A percentile compares a stretch with the other conserved stretches of the same genome.
Conservation (phyloP, 2,888 invertebrate genomes). For the Diarsia mendica region DNA sequence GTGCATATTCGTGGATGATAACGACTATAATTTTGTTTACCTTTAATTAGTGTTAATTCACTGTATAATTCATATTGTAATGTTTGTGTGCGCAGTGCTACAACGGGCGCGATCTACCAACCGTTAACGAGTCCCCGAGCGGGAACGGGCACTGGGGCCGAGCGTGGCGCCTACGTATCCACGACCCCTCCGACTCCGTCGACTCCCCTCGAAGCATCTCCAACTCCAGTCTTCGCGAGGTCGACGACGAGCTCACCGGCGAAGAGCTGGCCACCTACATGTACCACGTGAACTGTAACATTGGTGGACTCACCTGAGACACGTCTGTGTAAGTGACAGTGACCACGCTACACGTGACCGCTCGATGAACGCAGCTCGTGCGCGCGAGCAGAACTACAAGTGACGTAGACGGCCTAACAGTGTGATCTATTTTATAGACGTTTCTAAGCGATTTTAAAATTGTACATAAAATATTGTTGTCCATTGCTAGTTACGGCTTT, state of each 20-base stretch:
- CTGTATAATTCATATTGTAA: slow-evolving; percentile 6
- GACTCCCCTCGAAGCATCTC: slow-evolving; percentile 91
- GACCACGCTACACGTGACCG: slow-evolving; percentile 48
- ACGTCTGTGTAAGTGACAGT: slow-evolving; percentile 76
- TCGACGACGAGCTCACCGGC: slow-evolving; percentile 92
- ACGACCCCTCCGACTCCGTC: slow-evolving; percentile 83
- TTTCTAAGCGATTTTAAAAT: slow-evolving; percentile 51
- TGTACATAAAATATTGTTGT: slow-evolving; percentile 58
- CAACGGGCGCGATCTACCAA: slow-evolving; percentile 80
- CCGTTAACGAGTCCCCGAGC: slow-evolving; percentile 83
- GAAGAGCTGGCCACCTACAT: slow-evolving; percentile 93
- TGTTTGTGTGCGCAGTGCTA: slow-evolving; percentile 75
- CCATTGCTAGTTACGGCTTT: slow-evolving; percentile 62
- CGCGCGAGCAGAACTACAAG: slow-evolving; percentile 53
- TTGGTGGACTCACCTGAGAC: slow-evolving; percentile 85
- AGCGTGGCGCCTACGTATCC: slow-evolving; percentile 76
- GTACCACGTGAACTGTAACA: slow-evolving; percentile 91
- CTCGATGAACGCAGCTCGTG: slow-evolving; percentile 29
- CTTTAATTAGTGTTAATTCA: slow-evolving; percentile 2
- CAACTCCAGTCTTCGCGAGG: slow-evolving; percentile 94
- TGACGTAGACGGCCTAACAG: slow-evolving; percentile 60
- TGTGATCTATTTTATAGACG: slow-evolving; percentile 60
- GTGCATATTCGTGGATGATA: background rate
- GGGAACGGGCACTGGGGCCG: slow-evolving; percentile 82
- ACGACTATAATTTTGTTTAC: slow-evolving; percentile 9